Base-by-base conservation (phyloP, 2,113 vertebrate genomes). In the Crotalus helleri region DNA sequence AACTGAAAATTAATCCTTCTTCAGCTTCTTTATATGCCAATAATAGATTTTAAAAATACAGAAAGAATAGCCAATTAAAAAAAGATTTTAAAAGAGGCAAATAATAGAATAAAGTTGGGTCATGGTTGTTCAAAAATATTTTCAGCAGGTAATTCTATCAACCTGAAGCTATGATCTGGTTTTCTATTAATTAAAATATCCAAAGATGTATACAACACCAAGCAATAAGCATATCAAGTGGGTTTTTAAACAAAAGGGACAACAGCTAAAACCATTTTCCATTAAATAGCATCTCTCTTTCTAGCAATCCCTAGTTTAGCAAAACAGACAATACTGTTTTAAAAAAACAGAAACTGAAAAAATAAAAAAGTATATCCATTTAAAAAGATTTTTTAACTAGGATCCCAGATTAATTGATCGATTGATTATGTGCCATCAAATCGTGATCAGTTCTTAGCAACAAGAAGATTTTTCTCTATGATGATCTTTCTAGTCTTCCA, bases 1-100 rank as follows among this genome's bases (percentile, higher is more conserved):
- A 91, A 96, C 94, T 90, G 95, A 96, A 55, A 88, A 95, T 94
- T 94, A 95, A 95, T 88, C 58, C 92, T 89, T 58, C 90, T 55
- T 39, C 59, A 1, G 93, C 81, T 92, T n/a, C 23, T 92, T 87
- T 92, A 51, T 90, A 39, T 85, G 89, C 4, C 49, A 89, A 93
- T 95, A 86, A 64, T 58, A 93, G 33, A 55, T 61, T 58, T 55
- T 90, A 12, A n/a, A 89, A 92, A 89, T 33, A 33, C 49, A 74
- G n/a, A 49, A 87, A 54, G 12, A 19, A 61, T 5, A n/a, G 7
- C 13, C n/a, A 21, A 61, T n/a, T 49, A 64, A 61, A 89, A 89
- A 46, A 19, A 92, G 69, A 91, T 86, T 29, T 33, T 23, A n/a
- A 87, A 8, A 89, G 3, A 55, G 61, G 46, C 13, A 90, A 88